Base-by-base conservation (phyloP, 2,113 vertebrate species). In the Nipponia nippon region DNA sequence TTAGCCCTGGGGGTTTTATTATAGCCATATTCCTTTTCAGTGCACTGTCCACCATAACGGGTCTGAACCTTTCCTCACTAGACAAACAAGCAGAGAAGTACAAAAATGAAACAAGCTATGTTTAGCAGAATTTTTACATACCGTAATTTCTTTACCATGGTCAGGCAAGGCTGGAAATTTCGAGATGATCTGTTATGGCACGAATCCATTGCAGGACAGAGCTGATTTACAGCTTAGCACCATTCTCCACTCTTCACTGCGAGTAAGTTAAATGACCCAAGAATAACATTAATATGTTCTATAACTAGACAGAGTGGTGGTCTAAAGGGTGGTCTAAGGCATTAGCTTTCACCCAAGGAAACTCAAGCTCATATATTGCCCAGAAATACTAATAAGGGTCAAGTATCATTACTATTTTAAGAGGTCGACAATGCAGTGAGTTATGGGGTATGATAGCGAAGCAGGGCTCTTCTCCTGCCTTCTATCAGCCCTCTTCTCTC, bases 191-290 rank as follows among this genome's bases (percentile, higher is more conserved):
- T 76, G 94, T 98, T 98, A 97, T 98, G 98, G 97, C 98, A 97
- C 67, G 92, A 98, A 98, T 98, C 95, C 97, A 97, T 96, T 98
- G 96, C 96, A 97, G 97, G 97, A 94, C 87, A 89, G 86, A 87
- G 81, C 94, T 98, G 98, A 98, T 98, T 98, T 98, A 98, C 94
- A 98, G 91, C 97, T 97, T 97, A 94, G 91, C 95, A 94, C 97
- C 96, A 95, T 98, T 98, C 96, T 93, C n/a, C 77, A 95, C 94
- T 98, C 96, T 98, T 98, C 96, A 96, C 96, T 92, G 92, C 94
- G 94, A 97, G 95, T 95, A 98, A 98, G 97, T 97, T 98, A 98
- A 98, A 98, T 98, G 98, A 98, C 97, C 98, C 97, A 98, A 98
- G 96, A 97, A 99, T 98, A 98, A 98, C 96, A 98, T 98, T 97